phyloP scores from a whole-genome alignment of 2,113 vertebrate genomes.

The Saguinus midas region DNA sequence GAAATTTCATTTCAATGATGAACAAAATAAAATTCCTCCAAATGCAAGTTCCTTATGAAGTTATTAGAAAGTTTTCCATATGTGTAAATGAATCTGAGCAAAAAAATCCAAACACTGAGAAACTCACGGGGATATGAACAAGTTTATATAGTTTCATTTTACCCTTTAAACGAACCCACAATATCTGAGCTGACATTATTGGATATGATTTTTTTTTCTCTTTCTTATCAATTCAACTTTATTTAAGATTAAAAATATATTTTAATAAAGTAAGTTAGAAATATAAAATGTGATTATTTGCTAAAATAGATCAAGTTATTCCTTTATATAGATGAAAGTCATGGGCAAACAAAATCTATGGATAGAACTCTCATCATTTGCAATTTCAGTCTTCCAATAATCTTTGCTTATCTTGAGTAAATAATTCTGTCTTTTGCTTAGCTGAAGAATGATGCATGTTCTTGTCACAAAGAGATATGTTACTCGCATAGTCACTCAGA shows the following conservation, averaged over 20 bases:
- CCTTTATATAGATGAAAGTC: conserved; percentile 54
- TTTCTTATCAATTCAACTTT: neutral
- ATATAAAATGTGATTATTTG: neutral
- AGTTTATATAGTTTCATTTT: neutral
- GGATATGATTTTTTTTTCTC: neutral
- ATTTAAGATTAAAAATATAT: neutral
- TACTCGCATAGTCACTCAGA: neutral
- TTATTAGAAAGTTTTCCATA: neutral
- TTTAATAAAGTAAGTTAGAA: neutral
- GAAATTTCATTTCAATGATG: neutral
- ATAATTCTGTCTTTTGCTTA: conserved; percentile 71
- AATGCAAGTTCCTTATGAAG: neutral
- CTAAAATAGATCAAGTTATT: neutral
- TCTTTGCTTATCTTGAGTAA: conserved; percentile 68
- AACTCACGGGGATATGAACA: neutral
- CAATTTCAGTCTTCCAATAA: conserved; percentile 60
- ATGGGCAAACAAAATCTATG: conserved; percentile 59
- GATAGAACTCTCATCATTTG: conserved; percentile 47
- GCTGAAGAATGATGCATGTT: conserved; percentile 28
- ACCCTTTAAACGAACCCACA: neutral
- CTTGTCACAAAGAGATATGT: conserved; percentile 21
- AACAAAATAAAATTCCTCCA: too few relatives aligned
- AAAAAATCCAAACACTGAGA: neutral
- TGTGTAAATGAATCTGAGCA: neutral
- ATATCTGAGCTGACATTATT: neutral